These are phyloP conservation scores for Calameuta filiformis DNA, from an alignment of 2,888 invertebrate species.

Conservation along the genomic window DNA sequence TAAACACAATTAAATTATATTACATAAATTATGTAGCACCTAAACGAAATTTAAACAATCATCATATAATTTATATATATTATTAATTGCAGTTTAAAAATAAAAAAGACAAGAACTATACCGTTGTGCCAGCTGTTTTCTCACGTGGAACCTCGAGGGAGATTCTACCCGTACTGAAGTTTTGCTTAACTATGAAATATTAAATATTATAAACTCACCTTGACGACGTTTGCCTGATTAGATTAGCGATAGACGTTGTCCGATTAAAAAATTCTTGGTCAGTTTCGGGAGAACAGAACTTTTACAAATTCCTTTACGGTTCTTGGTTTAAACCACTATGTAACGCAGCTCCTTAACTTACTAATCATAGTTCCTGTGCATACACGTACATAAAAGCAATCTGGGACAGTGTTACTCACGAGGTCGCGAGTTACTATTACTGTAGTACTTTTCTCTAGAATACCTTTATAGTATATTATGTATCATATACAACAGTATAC, in stretches of 20 bases:
- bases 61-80: not conserved
- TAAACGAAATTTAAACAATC: not conserved
- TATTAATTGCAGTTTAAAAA: not conserved
- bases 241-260: not conserved
- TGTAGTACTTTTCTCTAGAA: not conserved
- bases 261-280: not conserved
- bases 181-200: not conserved
- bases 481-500: not conserved
- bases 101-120: not conserved
- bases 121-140: not conserved
- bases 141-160: not conserved
- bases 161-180: not conserved
- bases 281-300: not conserved
- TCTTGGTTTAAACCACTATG: not conserved
- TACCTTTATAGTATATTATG: not conserved
- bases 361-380: not conserved
- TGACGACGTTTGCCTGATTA: not conserved
- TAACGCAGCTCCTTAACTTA: not conserved
- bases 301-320: not conserved
- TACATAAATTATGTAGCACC: not conserved
- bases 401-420: conserved; percentile 2
- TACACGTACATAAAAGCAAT: not conserved
- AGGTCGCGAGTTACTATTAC: not conserved
- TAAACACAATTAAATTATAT: not conserved
- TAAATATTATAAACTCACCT: not conserved